Conservation (phyloP, 2,888 invertebrate species). For the Zaprionus bogoriensis region DNA sequence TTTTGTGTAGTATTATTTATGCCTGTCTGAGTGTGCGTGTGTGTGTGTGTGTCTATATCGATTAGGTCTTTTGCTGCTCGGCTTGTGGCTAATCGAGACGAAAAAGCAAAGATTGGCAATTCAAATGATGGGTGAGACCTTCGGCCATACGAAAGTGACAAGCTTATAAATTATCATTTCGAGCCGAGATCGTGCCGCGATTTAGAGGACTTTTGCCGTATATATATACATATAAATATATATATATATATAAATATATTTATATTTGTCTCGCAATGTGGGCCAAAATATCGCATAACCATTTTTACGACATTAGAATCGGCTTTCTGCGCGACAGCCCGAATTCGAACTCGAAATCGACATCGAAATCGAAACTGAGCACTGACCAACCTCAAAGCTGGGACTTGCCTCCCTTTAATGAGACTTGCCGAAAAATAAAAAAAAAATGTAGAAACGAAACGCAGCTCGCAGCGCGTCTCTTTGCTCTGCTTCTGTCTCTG, state of each 20-base stretch:
- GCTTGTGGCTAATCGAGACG: slow-evolving; percentile 30
- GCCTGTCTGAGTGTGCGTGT: slow-evolving; percentile 26
- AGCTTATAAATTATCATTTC: slow-evolving; percentile 43
- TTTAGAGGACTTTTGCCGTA: neutral
- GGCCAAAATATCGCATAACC: too few relatives aligned
- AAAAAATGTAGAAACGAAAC: neutral
- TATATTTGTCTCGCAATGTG: too few relatives aligned
- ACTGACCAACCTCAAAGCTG: slow-evolving; percentile 65
- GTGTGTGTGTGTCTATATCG: slow-evolving; percentile 7
- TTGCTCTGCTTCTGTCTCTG: neutral
- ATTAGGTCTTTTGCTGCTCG: slow-evolving; percentile 28
- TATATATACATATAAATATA: too few relatives aligned
- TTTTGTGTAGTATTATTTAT: slow-evolving; percentile 28
- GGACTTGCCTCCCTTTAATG: too few relatives aligned
- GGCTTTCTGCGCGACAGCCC: too few relatives aligned
- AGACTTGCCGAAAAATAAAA: slow-evolving; percentile 15
- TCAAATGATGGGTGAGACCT: slow-evolving; percentile 60
- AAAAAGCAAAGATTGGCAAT: slow-evolving; percentile 54
- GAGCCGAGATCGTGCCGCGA: slow-evolving; percentile 26
- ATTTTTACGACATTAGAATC: too few relatives aligned
- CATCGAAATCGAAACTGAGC: slow-evolving; percentile 18
- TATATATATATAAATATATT: too few relatives aligned
- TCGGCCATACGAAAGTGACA: slow-evolving; percentile 53
- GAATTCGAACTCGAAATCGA: too few relatives aligned
- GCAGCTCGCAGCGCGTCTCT: too few relatives aligned